Evolutionary conservation across 2,113 vertebrate species (phyloP), one percentile per base, ranked within the genome.

Genomic region (Sinocyclocheilus maitianheensis): DNA sequence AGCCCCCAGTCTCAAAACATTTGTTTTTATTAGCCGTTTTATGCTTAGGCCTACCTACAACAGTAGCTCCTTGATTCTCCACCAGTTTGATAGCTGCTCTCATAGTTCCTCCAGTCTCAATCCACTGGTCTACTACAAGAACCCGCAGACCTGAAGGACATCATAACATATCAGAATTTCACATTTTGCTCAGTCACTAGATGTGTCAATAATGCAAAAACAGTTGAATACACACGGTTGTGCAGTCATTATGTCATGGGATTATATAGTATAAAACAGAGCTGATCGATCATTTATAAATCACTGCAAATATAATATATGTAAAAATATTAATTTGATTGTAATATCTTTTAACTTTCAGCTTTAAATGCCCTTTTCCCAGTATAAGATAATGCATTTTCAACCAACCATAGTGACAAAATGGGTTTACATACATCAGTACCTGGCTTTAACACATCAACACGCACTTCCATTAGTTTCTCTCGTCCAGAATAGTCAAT

Each of bases 71-170:
- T 63, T 94, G 93, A 24, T 18, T 77, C 91, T 97, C 96, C 90
- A 97, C 90, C 91, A 97, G 94, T 88, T 92, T 91, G 62, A 96
- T 95, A 40, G 96, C 96, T 0, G 96, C 96, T 60, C 88, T 93
- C 96, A 97, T 97, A 0, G 97, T 97, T 43, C 96, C 97, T 84
- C 96, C 96, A 0, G 96, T 97, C 90, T 97, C 96, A 1, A 98
- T 92, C 97, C 97, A 97, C 92, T 97, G 96, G 91, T 97, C 96
- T 89, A 97, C 95, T 0, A 98, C 85, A 48, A 98, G 87, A 72
- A 98, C 88, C n/a, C 88, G 94, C 65, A 95, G 24, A 24, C 96
- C 97, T 97, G 90, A 53, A 76, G 76, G 5, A 75, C 26, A 75
- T 63, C 22, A 78, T 18, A 2, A 58, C 43, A 13, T 30, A 10